Evolutionary conservation across 2,888 invertebrate species (phyloP).

Genomic region (Beris morrisii): DNA sequence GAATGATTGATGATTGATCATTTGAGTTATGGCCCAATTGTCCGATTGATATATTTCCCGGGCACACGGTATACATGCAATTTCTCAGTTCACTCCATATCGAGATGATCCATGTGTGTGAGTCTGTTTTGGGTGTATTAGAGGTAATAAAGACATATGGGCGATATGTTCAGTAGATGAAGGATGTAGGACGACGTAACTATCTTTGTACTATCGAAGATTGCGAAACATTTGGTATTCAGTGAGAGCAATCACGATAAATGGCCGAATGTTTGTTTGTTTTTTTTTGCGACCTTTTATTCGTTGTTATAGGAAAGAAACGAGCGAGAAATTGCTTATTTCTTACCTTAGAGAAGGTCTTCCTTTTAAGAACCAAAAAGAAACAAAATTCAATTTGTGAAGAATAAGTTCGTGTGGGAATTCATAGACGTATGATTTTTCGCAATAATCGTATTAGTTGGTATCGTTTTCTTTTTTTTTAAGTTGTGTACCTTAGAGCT

Average conservation of each 20-base stretch:
- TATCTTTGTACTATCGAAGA: not conserved
- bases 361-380: too few species aligned
- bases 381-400: too few species aligned
- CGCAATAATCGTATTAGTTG: too few species aligned
- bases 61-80: constrained; percentile 29
- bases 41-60: constrained; percentile 40
- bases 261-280: constrained; percentile 7
- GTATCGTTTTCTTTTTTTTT: too few species aligned
- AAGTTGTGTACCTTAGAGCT: too few species aligned
- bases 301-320: not conserved
- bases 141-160: constrained; percentile 41
- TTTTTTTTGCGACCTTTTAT: not conserved
- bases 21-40: constrained; percentile 42
- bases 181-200: not conserved
- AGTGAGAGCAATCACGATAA: constrained; percentile 20
- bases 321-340: too few species aligned
- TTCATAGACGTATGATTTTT: too few species aligned
- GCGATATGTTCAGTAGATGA: constrained; percentile 10
- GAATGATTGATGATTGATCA: constrained; percentile 42
- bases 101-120: not conserved
- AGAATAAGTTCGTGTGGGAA: too few species aligned
- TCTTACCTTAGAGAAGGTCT: too few species aligned
- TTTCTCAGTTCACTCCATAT: constrained; percentile 20
- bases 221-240: constrained; percentile 15
- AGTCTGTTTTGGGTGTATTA: constrained; percentile 30